Base-by-base conservation (phyloP, 1,140 invertebrate genomes). In the Semibalanus balanoides region DNA sequence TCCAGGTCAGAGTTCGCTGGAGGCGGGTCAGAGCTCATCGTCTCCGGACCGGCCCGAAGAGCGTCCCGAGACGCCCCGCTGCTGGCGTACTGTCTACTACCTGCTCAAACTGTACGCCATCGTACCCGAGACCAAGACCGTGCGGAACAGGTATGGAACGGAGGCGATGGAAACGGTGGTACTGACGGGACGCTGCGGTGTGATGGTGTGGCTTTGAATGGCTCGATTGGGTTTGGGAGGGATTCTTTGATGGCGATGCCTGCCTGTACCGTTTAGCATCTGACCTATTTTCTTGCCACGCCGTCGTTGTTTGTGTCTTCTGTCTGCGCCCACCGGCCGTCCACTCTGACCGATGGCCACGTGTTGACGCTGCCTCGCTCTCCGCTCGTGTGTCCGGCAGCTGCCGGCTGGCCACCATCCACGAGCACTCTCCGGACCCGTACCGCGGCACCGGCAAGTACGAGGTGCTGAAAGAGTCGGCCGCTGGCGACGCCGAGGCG, bases 21-120 rank as follows among this genome's bases (percentile, higher is more conserved):
- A 64, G 51, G 1, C 51, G 51, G 51, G 51, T 25, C 51, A 64
- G 11, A 40, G 35, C 35, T 64, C 51, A 1, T 25, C 51, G 11
- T 64, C 51, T 1, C 51, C 22, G 51, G 51, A 64, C 14, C 51
- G 51, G 51, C 64, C 77, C 0, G 77, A 78, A 28, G 77, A 78
- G 43, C 74, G 69, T 28, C 29, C 75, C 22, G 80, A 80, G 76
- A 91, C 90, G 0, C 93, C 93, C 25, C 89, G 91, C 79, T 98
- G 95, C 82, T 98, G 95, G 95, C 91, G 93, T 82, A 97, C 93
- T 11, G 91, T 98, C 78, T 97, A 95, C 82, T 91, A 95, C 83
- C 86, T 98, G 28, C 84, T 98, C 51, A 94, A 97, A 81, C 84
- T 97, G 30, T 97, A 98, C 82, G 93, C 94, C 3, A 95, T 92